Conservation (phyloP, 1,140 invertebrate genomes). For the Ips nitidus region DNA sequence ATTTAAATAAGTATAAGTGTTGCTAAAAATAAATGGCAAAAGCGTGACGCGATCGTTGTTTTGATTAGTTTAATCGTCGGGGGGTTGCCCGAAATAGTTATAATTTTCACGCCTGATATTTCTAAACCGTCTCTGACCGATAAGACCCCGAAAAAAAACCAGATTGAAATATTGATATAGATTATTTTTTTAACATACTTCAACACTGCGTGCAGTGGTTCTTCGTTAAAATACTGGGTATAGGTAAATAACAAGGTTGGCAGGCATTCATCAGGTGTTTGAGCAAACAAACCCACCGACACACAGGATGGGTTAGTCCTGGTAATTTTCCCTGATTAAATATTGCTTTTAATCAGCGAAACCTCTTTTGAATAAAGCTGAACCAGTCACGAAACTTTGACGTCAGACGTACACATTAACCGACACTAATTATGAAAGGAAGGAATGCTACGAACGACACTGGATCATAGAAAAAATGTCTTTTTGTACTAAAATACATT, state of each 20-base stretch:
- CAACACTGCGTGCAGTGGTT: no score
- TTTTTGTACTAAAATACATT: no score
- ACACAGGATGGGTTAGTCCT: not conserved
- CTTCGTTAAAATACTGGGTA: no score
- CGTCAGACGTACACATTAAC: not conserved
- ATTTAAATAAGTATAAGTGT: conserved; percentile 15
- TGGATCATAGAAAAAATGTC: no score
- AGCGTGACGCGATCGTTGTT: conserved; percentile 20
- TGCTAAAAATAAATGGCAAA: conserved; percentile 12
- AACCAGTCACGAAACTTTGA: conserved; percentile 6
- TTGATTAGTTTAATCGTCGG: conserved; percentile 20
- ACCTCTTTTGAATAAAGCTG: not conserved
- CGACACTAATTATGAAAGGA: not conserved
- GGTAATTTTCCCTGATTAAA: conserved; percentile 4
- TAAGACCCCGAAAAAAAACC: no score
- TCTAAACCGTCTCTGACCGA: no score
- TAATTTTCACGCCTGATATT: conserved; percentile 13
- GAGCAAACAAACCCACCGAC: no score
- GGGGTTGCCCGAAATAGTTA: conserved; percentile 15
- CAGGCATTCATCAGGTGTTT: no score
- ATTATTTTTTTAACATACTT: no score
- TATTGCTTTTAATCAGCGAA: conserved; percentile 3
- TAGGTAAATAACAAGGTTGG: no score
- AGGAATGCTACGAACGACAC: not conserved
- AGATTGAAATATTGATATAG: no score